Percentiles rank a stretch among this genome's conserved stretches.
phyloP scores from a whole-genome alignment of 2,888 invertebrate genomes.

The Sminthurides aquaticus region DNA sequence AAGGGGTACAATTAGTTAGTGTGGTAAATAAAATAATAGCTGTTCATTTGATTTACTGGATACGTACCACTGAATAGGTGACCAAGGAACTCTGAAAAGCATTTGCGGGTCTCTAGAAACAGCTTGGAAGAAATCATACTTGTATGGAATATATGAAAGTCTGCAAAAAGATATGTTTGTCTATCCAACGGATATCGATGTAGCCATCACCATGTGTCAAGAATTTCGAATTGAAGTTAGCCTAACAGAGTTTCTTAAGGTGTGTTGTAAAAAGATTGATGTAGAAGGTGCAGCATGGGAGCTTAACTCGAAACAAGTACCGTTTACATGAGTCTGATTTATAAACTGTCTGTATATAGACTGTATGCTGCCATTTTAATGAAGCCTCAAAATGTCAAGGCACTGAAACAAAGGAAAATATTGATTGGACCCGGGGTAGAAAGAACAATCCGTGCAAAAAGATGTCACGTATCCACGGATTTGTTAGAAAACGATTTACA shows the following conservation, averaged over 20 bases:
- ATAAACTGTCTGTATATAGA: conserved; percentile 45
- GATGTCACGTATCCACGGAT: conserved; percentile 27
- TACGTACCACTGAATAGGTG: neutral
- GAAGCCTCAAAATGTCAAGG: conserved; percentile 44
- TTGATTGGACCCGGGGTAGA: neutral
- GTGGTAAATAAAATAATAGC: neutral
- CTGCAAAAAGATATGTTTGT: conserved; percentile 56
- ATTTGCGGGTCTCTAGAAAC: conserved; percentile 56
- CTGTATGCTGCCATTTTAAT: conserved; percentile 56
- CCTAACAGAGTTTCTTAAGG: conserved; percentile 55
- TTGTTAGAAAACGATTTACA: conserved; percentile 33
- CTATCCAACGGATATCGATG: conserved; percentile 58
- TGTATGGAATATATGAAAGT: conserved; percentile 31
- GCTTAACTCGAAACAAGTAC: no score
- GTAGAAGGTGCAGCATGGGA: no score
- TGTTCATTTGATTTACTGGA: neutral
- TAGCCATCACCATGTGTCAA: conserved; percentile 63
- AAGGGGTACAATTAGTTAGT: neutral
- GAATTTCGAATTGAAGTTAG: conserved; percentile 61
- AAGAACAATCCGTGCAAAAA: conserved; percentile 32
- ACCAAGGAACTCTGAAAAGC: conserved; percentile 47
- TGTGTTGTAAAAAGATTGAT: no score
- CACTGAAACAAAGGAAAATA: neutral
- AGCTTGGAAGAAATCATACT: conserved; percentile 44
- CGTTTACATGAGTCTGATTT: no score